Base-by-base conservation (phyloP, 2,113 vertebrate species). In the Apus apus region DNA sequence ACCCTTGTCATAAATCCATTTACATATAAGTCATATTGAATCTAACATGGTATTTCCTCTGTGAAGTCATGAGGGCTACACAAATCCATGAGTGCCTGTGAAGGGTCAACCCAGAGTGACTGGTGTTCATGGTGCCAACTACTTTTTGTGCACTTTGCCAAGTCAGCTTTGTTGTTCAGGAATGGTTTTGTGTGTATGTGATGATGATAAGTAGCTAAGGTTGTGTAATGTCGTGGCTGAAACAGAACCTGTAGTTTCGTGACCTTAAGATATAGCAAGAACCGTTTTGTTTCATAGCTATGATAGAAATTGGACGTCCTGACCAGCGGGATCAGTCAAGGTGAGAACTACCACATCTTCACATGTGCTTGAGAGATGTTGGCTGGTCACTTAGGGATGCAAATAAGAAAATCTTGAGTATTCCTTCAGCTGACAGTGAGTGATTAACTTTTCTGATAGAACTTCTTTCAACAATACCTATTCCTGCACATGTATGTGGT, bases 141-240 rank as follows among this genome's bases (percentile, higher is more conserved):
- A 12, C n/a, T 87, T 43, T 53, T n/a, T 36, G 18, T 10, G 3
- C 57, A 4, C 74, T 43, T 70, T 79, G 23, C 29, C 20, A 53
- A 30, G 46, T 36, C 53, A 58, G 13, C 34, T 91, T 65, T 54
- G 30, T 54, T 45, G 30, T 66, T 88, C 38, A 80, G 26, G 20
- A 88, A 38, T n/a, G 48, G 15, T 23, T 85, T 58, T 0, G 3
- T 57, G 46, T 1, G 1, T 48, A 45, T 2, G 0, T 12, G 30
- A 15, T 13, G 74, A 30, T 8, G 54, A 3, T 30, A 30, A 40
- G 50, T 46, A 53, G 13, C 20, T 65, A 50, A 22, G 34, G 10
- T 34, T 57, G 14, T 72, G 43, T 73, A 53, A 53, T 7, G 3
- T 18, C 57, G 48, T 0, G 0, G 15, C 18, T 62, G 68, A 92